A percentile compares a stretch with the other conserved stretches of the same genome.
Evolutionary conservation across 2,113 vertebrate genomes (phyloP).

Genomic region (Eurystomus gularis): DNA sequence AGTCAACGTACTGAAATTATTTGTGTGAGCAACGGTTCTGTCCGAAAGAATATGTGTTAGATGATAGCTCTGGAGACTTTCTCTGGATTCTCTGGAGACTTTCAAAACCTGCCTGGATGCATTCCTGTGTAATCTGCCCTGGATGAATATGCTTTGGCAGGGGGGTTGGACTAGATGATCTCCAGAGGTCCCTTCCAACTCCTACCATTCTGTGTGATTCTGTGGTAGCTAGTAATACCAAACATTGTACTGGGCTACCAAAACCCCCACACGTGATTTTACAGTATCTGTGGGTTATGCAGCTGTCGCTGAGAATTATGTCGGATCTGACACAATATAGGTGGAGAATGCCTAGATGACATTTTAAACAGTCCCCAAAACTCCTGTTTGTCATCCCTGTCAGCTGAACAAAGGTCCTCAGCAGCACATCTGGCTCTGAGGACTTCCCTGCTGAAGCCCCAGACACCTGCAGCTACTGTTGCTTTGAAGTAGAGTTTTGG

Average conservation of each 20-base stretch:
- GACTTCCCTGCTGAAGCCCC: not conserved
- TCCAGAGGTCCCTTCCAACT: too few species aligned
- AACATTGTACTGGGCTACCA: not conserved
- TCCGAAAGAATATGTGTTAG: not conserved
- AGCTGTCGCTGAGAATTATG: not conserved
- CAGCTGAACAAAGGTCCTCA: not conserved
- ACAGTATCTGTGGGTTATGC: not conserved
- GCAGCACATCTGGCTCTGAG: not conserved
- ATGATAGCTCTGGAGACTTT: not conserved
- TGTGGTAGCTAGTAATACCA: not conserved
- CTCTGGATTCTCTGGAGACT: too few species aligned
- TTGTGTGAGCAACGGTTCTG: not conserved
- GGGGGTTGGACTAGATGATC: too few species aligned
- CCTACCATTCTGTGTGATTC: too few species aligned
- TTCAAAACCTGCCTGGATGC: too few species aligned
- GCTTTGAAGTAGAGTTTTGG: slow-evolving; percentile 6
- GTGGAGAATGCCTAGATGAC: not conserved
- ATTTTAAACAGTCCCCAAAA: slow-evolving; percentile 19
- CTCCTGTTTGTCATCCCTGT: not conserved
- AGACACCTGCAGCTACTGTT: not conserved
- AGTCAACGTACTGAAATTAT: not conserved
- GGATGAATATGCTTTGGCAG: too few species aligned
- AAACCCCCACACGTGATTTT: not conserved
- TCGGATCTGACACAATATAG: not conserved
- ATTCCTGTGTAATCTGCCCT: too few species aligned